phyloP scores from a whole-genome alignment of 2,113 vertebrate genomes.

The Xerus inauris region DNA sequence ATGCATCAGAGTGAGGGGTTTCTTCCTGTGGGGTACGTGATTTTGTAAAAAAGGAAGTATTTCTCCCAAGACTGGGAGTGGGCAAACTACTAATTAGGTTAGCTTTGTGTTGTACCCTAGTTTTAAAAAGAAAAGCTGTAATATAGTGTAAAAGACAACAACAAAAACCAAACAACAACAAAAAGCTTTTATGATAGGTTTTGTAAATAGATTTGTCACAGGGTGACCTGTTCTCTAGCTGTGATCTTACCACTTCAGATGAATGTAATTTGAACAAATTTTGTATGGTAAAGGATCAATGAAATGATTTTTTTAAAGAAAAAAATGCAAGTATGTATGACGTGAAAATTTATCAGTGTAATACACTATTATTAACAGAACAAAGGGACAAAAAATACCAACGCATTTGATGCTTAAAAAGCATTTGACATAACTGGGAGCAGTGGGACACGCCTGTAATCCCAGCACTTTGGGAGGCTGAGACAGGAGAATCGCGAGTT shows the following conservation, averaged over 20 bases:
- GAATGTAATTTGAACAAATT: slow-evolving; percentile 92
- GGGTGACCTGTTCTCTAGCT: slow-evolving; percentile 89
- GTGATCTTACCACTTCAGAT: slow-evolving; percentile 91
- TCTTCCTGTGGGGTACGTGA: slow-evolving; percentile 74
- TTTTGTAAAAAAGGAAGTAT: slow-evolving; percentile 86
- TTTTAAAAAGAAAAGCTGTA: slow-evolving; percentile 87
- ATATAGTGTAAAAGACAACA: slow-evolving; percentile 88
- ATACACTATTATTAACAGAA: too few species aligned
- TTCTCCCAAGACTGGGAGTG: slow-evolving; percentile 82
- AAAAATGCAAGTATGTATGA: too few species aligned
- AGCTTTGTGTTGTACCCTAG: slow-evolving; percentile 91
- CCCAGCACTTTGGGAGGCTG: too few species aligned
- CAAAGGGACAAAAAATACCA: too few species aligned
- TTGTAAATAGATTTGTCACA: slow-evolving; percentile 91
- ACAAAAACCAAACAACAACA: slow-evolving; percentile 28
- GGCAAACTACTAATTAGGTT: slow-evolving; percentile 88
- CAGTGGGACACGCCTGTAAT: too few species aligned
- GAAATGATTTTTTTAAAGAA: slow-evolving; percentile 89
- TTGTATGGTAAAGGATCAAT: slow-evolving; percentile 93
- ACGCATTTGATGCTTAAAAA: too few species aligned
- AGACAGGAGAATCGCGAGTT: too few species aligned
- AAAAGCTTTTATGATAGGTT: slow-evolving; percentile 90
- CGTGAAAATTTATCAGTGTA: too few species aligned
- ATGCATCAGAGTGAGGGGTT: slow-evolving; percentile 77
- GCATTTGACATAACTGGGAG: too few species aligned